Percentiles rank a stretch among this genome's conserved stretches.
These are phyloP conservation scores for Erebia ligea DNA, from an alignment of 2,888 invertebrate species.

Conservation along the genomic window DNA sequence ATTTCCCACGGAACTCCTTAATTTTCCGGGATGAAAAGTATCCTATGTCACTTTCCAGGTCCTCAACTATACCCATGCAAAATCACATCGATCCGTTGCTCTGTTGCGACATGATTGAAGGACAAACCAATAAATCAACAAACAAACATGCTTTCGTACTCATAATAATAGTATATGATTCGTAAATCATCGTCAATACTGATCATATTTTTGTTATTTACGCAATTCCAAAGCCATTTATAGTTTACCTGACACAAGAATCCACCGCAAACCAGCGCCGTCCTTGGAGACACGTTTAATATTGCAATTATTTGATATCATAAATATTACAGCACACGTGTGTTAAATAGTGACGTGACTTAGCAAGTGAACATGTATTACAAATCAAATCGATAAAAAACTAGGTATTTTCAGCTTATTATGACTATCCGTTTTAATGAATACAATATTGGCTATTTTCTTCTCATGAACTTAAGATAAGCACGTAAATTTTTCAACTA, in stretches of 20 bases:
- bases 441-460: no score
- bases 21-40: no score
- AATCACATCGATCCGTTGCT: no score
- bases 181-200: neutral
- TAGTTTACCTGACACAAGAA: constrained; percentile 25
- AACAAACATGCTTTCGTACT: no score
- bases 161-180: neutral
- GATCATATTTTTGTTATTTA: constrained; percentile 3
- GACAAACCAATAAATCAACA: no score
- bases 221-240: constrained; percentile 15
- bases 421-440: no score
- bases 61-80: no score
- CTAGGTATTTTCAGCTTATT: neutral
- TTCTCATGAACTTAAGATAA: no score
- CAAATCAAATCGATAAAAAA: neutral
- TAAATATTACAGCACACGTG: constrained; percentile 39
- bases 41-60: no score
- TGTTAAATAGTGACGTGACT: constrained; percentile 21
- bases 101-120: no score
- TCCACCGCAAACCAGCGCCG: constrained; percentile 24
- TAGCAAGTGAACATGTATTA: neutral
- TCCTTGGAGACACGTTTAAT: constrained; percentile 38
- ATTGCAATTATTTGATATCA: constrained; percentile 40
- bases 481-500: no score
- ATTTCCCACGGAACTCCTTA: no score